These are phyloP conservation scores for Trichomycterus rosablanca DNA, from an alignment of 2,113 vertebrate genomes.

Conservation along the genomic window DNA sequence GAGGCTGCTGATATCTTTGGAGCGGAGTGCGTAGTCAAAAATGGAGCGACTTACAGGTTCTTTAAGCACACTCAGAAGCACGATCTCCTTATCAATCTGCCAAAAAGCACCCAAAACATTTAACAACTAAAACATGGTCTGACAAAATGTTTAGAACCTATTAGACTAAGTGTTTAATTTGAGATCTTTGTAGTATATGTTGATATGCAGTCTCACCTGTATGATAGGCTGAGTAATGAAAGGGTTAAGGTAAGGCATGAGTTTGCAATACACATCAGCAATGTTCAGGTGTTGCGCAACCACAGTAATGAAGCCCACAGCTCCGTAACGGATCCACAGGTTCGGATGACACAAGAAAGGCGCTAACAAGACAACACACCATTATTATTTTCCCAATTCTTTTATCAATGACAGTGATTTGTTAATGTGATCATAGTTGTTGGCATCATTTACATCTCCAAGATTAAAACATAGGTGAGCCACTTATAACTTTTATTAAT, in stretches of 20 bases:
- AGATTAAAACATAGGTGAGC: background rate
- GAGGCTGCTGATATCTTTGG: conserved; percentile 89
- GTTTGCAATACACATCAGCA: conserved; percentile 95
- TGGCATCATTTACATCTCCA: background rate
- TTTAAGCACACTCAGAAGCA: conserved; percentile 91
- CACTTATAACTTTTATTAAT: too few species aligned
- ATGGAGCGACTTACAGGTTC: conserved; percentile 93
- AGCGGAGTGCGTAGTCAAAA: conserved; percentile 92
- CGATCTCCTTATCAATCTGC: conserved; percentile 95
- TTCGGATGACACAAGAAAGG: conserved; percentile 96
- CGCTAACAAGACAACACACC: conserved; percentile 59
- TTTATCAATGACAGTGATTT: too few species aligned
- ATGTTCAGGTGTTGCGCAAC: conserved; percentile 94
- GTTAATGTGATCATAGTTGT: too few species aligned
- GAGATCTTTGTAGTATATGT: too few species aligned
- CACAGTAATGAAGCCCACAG: conserved; percentile 93
- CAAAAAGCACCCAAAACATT: background rate
- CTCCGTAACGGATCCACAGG: conserved; percentile 94
- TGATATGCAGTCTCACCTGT: conserved; percentile 81
- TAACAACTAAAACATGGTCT: background rate
- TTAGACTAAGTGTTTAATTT: too few species aligned
- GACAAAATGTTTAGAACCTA: too few species aligned
- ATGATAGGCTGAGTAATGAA: conserved; percentile 95
- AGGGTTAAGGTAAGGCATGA: conserved; percentile 91
- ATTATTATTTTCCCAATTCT: background rate